Evolutionary conservation across 2,113 vertebrate species (phyloP).

Genomic region (Ptyas mucosa): DNA sequence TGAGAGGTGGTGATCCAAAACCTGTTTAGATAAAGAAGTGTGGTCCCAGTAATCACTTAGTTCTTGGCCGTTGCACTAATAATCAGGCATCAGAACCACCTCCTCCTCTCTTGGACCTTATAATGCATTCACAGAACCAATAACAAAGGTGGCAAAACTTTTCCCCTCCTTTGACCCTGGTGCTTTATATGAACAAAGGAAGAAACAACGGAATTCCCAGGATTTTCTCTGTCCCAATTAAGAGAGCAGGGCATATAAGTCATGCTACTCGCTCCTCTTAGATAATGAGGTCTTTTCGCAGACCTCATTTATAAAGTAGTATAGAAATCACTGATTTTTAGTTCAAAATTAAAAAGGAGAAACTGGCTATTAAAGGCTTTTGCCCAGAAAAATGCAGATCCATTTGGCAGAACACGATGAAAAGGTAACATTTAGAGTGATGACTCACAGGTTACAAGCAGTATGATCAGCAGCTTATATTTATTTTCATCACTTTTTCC

Average conservation of each 20-base stretch:
- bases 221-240: constrained; percentile 55
- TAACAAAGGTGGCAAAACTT: constrained; percentile 74
- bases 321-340: constrained; percentile 79
- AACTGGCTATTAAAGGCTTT: constrained; percentile 62
- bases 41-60: constrained; percentile 64
- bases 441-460: not conserved
- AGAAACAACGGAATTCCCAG: constrained; percentile 18
- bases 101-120: constrained; percentile 24
- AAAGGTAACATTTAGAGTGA: constrained; percentile 27
- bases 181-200: constrained; percentile 66
- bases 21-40: constrained; percentile 68
- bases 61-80: constrained; percentile 55
- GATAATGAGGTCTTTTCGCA: constrained; percentile 68
- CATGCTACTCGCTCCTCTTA: constrained; percentile 63
- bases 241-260: constrained; percentile 25
- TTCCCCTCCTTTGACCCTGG: constrained; percentile 66
- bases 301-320: constrained; percentile 81
- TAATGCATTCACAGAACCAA: constrained; percentile 69
- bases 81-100: constrained; percentile 41
- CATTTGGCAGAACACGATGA: not conserved
- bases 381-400: constrained; percentile 39
- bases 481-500: not conserved
- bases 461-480: not conserved
- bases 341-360: constrained; percentile 61
- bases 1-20: constrained; percentile 65